Conservation (phyloP, 2,113 vertebrate genomes). For the Takifugu bimaculatus region DNA sequence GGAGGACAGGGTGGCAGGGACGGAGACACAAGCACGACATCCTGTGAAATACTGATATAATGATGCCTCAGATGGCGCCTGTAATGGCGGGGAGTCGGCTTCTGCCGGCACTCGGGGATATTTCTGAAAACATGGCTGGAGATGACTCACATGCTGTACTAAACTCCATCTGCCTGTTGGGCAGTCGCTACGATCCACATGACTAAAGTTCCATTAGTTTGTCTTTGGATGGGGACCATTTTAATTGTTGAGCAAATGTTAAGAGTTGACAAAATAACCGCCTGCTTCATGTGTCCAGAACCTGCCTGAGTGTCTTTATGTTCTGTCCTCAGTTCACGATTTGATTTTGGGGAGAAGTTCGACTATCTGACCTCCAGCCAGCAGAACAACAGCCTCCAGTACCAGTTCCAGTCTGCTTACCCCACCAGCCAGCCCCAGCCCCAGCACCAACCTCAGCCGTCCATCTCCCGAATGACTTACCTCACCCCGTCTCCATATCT, state of each 20-base stretch:
- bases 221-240: too few relatives aligned
- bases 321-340: conserved; percentile 57
- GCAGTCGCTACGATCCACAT: conserved; percentile 6
- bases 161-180: not conserved
- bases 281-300: too few relatives aligned
- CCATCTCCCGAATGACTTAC: conserved; percentile 67
- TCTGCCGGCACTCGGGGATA: conserved; percentile 19
- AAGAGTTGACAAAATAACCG: too few relatives aligned
- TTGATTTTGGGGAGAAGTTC: conserved; percentile 69
- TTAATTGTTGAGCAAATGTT: too few relatives aligned
- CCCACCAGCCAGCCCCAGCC: conserved; percentile 43
- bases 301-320: conserved; percentile 12
- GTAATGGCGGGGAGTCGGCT: conserved; percentile 21
- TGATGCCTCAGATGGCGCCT: conserved; percentile 28
- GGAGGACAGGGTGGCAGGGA: conserved; percentile 30
- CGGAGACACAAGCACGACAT: conserved; percentile 25
- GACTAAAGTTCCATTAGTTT: not conserved
- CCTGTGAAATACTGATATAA: conserved; percentile 49
- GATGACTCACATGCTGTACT: not conserved
- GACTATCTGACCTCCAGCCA: conserved; percentile 68
- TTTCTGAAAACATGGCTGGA: conserved; percentile 24
- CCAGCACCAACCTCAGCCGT: conserved; percentile 53
- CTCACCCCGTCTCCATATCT: conserved; percentile 72
- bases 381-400: conserved; percentile 63
- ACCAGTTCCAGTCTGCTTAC: conserved; percentile 64